Evolutionary conservation across 37 sponge, comb jelly and placozoan species (phyloP), one percentile per base, ranked within the genome.

Genomic region (Aphrocallistes beatrix): DNA sequence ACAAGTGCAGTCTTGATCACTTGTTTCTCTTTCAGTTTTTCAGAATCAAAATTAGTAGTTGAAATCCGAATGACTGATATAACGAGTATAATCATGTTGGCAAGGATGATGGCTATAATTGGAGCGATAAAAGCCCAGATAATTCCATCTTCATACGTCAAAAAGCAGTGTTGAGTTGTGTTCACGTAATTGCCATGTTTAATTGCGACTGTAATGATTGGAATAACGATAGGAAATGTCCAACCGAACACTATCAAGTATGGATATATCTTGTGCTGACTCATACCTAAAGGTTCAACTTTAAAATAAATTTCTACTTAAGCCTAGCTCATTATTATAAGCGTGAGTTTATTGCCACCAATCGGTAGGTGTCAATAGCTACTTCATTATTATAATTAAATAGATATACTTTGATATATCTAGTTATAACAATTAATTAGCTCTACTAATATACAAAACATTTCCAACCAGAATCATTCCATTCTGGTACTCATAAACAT

Each of bases 141-240:
- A 25, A 60, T 19, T 60, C 75, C 75, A 60, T 60, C 75, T 60
- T 60, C 75, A 60, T 19, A 60, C 3, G 75, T 60, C 75, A 60
- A 28, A 60, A 60, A 60, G 34, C 75, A 60, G n/a, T 60, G 75
- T 30, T 60, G 28, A 32, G 10, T 28, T 60, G 75, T 8, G 8
- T 60, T 60, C 3, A 60, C 75, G 21, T 60, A 60, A 60, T 60
- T 60, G 34, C n/a, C 75, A 60, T 60, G 75, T 60, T 60, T 60
- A 19, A 60, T 60, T 13, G 75, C 75, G 8, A 60, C n/a, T 3
- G 75, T 60, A 60, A 60, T 60, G n/a, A 60, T 60, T 21, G 75
- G 75, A 32, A 60, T 60, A 60, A 60, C n/a, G 21, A 60, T 60
- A 25, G 75, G 75, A 60, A 30, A 60, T 60, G n/a, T 60, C 75